Conservation (phyloP, 2,888 invertebrate species). For the Sycophila texana region DNA sequence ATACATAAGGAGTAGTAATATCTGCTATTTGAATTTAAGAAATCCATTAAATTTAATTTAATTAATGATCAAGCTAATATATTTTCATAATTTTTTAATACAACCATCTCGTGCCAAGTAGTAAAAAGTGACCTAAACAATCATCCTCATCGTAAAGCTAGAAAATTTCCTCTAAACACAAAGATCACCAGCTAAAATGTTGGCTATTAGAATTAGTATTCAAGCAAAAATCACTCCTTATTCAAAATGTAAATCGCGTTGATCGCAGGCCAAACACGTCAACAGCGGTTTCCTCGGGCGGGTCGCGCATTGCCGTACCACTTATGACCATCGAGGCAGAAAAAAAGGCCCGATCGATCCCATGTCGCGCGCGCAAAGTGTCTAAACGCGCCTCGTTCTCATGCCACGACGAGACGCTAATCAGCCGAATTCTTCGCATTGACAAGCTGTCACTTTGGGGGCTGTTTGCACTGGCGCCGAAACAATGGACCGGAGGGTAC, state of each 20-base stretch:
- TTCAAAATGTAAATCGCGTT: not conserved
- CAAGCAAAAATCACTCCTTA: not conserved
- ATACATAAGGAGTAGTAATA: too few species aligned
- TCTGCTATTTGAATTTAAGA: too few species aligned
- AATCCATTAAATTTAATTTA: too few species aligned
- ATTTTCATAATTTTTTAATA: too few species aligned
- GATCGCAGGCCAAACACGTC: not conserved
- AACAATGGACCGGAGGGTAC: slow-evolving; percentile 22
- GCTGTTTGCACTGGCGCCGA: slow-evolving; percentile 14
- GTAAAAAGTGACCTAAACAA: too few species aligned
- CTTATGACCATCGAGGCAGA: not conserved
- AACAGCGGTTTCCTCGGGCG: not conserved
- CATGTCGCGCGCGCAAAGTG: not conserved
- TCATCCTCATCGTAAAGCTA: too few species aligned
- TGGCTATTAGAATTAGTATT: too few species aligned
- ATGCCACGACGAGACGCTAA: slow-evolving; percentile 38
- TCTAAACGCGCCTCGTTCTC: not conserved
- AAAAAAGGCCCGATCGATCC: too few species aligned
- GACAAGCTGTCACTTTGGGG: slow-evolving; percentile 22
- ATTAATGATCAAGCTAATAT: too few species aligned
- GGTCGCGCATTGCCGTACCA: not conserved
- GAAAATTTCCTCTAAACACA: too few species aligned
- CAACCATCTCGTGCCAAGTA: too few species aligned
- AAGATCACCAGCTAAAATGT: too few species aligned
- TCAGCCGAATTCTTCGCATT: slow-evolving; percentile 37